Evolutionary conservation across 2,888 invertebrate genomes (phyloP), one percentile per base, ranked within the genome.

Genomic region (Oeneis ivallda): DNA sequence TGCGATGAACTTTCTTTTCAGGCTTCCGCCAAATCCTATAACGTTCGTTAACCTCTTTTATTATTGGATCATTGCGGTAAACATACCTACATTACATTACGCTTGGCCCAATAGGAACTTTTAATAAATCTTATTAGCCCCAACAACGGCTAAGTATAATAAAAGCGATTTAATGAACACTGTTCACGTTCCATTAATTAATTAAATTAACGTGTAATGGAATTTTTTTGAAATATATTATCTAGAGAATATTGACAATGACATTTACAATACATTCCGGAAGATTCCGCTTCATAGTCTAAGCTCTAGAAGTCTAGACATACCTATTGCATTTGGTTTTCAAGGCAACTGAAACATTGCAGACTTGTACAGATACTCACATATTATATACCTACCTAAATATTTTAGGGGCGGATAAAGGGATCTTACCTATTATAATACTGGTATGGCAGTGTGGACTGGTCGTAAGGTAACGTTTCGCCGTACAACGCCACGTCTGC

Each of bases 401-500:
- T 1, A 13, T 43, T n/a, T 43, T 13, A 13, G 41, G 41, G 9
- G 8, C 2, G 32, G 6, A 34, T 34, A 4, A 26, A 26, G 11
- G 0, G 9, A 19, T 52, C 65, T 74, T 77, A 94, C 94, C 94
- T 95, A 89, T 95, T 95, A 79, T 95, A 95, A 87, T 96, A 96
- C 83, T 94, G 94, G 88, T 95, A 95, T 75, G 94, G 93, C 75
- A 94, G 84, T 84, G 89, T 85, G 85, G 83, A 87, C 93, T 91
- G 92, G 80, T 86, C 93, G 86, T 87, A 92, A 43, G 85, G 93
- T 79, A 92, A 86, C 71, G 93, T 81, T 63, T 92, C 92, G 73
- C 91, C 90, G 86, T 90, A 89, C 74, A 89, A 84, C 79, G 89
- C 89, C 84, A 89, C 88, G 83, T 90, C 92, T 70, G 88, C 85